Evolutionary conservation across 2,113 vertebrate genomes (phyloP), one percentile per base, ranked within the genome.

Genomic region (Coregonus clupeaformis): DNA sequence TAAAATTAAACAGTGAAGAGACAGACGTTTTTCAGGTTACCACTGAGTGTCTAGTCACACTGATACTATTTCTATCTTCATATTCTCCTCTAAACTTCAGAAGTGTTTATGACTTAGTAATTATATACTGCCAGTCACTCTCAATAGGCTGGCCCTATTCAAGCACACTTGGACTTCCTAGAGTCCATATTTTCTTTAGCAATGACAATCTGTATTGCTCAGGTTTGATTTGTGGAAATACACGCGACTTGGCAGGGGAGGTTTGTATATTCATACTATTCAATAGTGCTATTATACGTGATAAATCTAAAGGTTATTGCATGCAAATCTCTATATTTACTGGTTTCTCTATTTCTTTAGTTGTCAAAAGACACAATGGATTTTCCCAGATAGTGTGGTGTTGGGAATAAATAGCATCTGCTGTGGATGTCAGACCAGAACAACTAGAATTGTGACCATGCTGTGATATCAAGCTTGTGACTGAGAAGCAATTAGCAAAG

Each of bases 61-160:
- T 1, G 59, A 76, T 72, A 66, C 32, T 52, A 52, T 52, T 0
- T 5, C 12, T 52, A 60, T 32, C 64, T 59, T 68, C 45, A n/a
- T 55, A 59, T 66, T 73, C 32, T 70, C 71, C 72, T 70, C 57
- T 64, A 65, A 55, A 73, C 75, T 72, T 79, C 73, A 66, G 42
- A 70, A 68, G 79, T 69, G 60, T 80, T 73, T 73, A 77, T 73
- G 70, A 73, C 59, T 69, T 24, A 63, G 79, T 73, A 80, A 80
- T 60, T 67, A 47, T 45, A 80, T 47, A 77, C 73, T 69, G 55
- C 74, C 67, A 55, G 69, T 73, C 74, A 73, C 57, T 76, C 65
- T 59, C 12, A 20, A 29, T 52, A 52, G 47, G 47, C 16, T 18
- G 47, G 3, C 12, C 47, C 3, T 52, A 52, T 52, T 52, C 16